Conservation (phyloP, 2,113 vertebrate genomes). For the Telmatochromis brachygnathus region DNA sequence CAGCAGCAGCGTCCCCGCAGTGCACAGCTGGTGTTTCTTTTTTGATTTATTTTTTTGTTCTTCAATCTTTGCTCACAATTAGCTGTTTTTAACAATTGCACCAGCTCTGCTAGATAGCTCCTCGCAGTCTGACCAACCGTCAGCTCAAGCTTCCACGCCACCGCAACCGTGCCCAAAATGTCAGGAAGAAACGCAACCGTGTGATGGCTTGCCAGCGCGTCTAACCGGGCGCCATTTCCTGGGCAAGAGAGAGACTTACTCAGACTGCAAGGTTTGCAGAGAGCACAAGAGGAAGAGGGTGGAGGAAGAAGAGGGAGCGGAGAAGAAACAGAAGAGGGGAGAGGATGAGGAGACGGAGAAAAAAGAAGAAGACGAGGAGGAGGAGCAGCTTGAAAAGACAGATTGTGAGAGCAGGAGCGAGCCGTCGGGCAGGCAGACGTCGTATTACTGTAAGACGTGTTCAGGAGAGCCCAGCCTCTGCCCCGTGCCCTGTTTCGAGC, state of each 20-base stretch:
- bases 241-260: constrained; percentile 9
- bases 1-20: not conserved
- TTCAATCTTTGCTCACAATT: constrained; percentile 17
- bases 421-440: not conserved
- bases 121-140: not conserved
- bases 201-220: constrained; percentile 30
- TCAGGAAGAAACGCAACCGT: not conserved
- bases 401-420: not conserved
- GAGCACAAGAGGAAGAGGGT: constrained; percentile 21
- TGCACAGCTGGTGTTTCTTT: not conserved
- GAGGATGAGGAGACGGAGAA: not conserved
- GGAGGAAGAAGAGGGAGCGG: not conserved
- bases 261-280: constrained; percentile 54
- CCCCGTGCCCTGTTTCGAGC: constrained; percentile 62
- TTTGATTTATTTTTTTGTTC: not conserved
- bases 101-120: constrained; percentile 45
- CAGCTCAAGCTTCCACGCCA: constrained; percentile 22
- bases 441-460: constrained; percentile 59
- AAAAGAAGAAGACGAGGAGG: not conserved
- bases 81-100: constrained; percentile 48
- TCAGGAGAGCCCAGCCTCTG: constrained; percentile 56
- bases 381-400: not conserved
- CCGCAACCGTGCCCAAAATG: not conserved
- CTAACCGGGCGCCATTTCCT: constrained; percentile 59
- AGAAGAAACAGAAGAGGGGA: not conserved